Conservation (phyloP, 2,797 vertebrate species). For the Spatula versicolor region DNA sequence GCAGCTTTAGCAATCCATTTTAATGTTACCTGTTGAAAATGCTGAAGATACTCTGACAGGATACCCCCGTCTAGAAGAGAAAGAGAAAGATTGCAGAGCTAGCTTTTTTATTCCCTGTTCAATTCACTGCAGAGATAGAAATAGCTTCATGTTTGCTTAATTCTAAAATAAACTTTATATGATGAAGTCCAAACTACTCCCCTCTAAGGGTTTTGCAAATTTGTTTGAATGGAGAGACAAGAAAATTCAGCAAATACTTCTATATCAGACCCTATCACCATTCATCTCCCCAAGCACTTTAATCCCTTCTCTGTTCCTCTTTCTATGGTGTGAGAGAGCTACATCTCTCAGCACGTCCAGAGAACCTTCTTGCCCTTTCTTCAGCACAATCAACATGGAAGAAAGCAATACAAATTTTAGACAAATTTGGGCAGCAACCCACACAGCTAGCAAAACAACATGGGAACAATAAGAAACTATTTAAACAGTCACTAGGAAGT, state of each 20-base stretch:
- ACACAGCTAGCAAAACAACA: not conserved
- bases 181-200: not conserved
- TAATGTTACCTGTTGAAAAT: not conserved
- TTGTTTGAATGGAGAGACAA: not conserved
- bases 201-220: not conserved
- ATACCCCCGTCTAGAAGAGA: not conserved
- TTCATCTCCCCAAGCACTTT: not conserved
- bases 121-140: not conserved
- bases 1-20: not conserved
- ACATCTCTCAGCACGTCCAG: not conserved
- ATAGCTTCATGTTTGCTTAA: not conserved
- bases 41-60: conserved; percentile 2
- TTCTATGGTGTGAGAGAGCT: not conserved
- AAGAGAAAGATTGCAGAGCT: not conserved
- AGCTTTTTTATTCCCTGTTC: conserved; percentile 11
- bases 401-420: not conserved
- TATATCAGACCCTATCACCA: fast-evolving
- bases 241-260: not conserved
- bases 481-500: not conserved
- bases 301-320: not conserved
- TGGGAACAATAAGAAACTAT: not conserved
- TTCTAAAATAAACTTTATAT: conserved; percentile 3
- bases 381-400: not conserved
- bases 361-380: not conserved
- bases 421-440: not conserved